These are phyloP conservation scores for Aricia artaxerxes DNA, from an alignment of 2,888 invertebrate genomes.

Conservation along the genomic window DNA sequence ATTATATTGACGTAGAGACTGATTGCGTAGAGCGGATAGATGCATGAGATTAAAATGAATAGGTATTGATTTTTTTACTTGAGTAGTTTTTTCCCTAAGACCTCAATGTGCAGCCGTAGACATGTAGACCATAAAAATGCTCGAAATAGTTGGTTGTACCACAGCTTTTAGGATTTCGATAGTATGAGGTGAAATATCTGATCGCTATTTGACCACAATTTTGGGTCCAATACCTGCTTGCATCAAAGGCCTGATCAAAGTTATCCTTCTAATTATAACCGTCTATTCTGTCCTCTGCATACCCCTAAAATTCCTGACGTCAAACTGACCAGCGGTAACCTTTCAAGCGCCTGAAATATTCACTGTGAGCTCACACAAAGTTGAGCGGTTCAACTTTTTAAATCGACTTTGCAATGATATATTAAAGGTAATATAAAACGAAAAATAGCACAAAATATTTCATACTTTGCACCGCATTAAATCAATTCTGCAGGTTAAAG, in stretches of 20 bases:
- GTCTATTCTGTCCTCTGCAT: constrained; percentile 16
- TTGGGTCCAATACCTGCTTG: constrained; percentile 15
- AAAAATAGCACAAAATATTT: constrained; percentile 8
- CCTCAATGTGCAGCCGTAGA: too few relatives aligned
- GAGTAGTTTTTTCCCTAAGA: too few relatives aligned
- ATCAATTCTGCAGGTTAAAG: constrained; percentile 19
- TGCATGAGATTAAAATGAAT: too few relatives aligned
- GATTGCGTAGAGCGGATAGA: too few relatives aligned
- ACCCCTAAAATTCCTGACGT: constrained; percentile 7
- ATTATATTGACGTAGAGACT: too few relatives aligned
- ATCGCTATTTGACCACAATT: neutral
- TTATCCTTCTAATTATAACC: constrained; percentile 26
- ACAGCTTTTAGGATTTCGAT: neutral
- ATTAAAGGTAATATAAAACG: neutral
- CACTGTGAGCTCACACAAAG: constrained; percentile 13
- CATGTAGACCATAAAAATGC: too few relatives aligned
- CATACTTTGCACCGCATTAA: neutral
- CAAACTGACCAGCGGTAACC: constrained; percentile 17
- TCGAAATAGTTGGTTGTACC: neutral
- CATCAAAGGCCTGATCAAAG: constrained; percentile 7
- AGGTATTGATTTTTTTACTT: too few relatives aligned
- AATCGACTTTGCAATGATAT: constrained; percentile 19
- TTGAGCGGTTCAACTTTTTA: constrained; percentile 24
- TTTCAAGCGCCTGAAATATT: constrained; percentile 29
- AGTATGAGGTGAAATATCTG: neutral